Evolutionary conservation across 2,113 vertebrate genomes (phyloP).

Genomic region (Corythornis cristatus): DNA sequence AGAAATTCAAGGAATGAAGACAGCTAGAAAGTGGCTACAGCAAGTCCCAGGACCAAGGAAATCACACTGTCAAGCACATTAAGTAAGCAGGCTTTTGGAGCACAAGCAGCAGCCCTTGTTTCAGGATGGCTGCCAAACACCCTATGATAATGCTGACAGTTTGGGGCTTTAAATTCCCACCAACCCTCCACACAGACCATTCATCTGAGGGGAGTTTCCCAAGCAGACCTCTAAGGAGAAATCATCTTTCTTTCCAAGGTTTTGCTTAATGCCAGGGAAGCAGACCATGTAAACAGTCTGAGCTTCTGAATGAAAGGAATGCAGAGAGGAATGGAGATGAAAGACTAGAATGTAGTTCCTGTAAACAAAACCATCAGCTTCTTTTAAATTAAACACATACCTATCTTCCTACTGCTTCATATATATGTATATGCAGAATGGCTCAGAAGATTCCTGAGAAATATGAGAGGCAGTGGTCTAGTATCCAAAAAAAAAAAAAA

Average conservation of each 20-base stretch:
- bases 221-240: constrained; percentile 1
- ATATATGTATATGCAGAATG: background rate
- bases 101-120: background rate
- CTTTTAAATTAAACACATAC: constrained; percentile 63
- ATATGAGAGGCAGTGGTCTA: background rate
- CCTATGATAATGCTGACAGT: background rate
- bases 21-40: background rate
- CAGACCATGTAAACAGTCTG: constrained; percentile 63
- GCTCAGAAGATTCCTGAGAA: constrained; percentile 8
- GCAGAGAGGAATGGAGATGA: constrained; percentile 66
- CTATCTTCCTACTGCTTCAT: constrained; percentile 16
- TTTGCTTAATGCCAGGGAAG: constrained; percentile 50
- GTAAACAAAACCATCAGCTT: constrained; percentile 57
- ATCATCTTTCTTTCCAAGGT: constrained; percentile 13
- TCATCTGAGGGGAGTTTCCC: background rate
- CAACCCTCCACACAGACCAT: background rate
- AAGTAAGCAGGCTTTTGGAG: background rate
- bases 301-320: constrained; percentile 71
- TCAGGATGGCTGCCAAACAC: background rate
- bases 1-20: background rate
- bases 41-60: background rate
- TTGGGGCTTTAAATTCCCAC: background rate
- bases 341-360: constrained; percentile 42
- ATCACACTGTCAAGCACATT: background rate
- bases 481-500: background rate